Conservation (phyloP, 2,797 vertebrate species). For the Vultur gryphus region DNA sequence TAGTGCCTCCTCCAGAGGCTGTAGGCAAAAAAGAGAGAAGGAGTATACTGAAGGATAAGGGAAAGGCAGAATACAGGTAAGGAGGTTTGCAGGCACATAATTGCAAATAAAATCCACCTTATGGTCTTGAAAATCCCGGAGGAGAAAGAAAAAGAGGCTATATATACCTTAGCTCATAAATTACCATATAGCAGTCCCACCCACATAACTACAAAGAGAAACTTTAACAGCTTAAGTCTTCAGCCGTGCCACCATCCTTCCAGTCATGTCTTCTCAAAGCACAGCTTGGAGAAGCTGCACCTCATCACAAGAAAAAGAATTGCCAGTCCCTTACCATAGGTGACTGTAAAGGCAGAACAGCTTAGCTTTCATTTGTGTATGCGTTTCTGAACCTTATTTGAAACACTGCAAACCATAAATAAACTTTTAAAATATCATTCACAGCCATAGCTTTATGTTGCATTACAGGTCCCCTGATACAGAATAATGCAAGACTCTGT, state of each 20-base stretch:
- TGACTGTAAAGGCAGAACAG: neutral
- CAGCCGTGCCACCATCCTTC: neutral
- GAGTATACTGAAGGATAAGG: neutral
- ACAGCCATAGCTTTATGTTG: neutral
- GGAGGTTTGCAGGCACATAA: neutral
- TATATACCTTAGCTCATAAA: neutral
- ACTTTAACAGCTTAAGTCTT: neutral
- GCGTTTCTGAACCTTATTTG: neutral
- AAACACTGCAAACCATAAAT: neutral
- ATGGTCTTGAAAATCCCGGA: neutral
- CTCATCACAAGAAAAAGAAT: neutral
- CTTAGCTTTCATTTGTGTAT: neutral
- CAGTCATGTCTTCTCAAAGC: neutral
- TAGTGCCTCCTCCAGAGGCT: neutral
- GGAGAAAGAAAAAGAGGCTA: neutral
- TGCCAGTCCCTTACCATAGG: neutral
- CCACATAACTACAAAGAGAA: neutral
- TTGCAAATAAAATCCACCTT: constrained; percentile 2
- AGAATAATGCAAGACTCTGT: neutral
- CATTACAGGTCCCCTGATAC: neutral
- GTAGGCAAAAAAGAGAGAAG: neutral
- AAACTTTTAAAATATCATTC: neutral
- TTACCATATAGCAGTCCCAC: neutral
- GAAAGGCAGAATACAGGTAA: neutral
- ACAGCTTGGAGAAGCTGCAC: neutral